Evolutionary conservation across 2,113 vertebrate genomes (phyloP).

Genomic region (zebrafish (Danio rerio)): GRCz12tu NC_133188.1:35249501-35250000

Average conservation of each 20-base stretch:
- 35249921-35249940: neutral
- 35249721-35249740: neutral
- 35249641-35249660: neutral
- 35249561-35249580: neutral
- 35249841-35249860: neutral
- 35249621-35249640: neutral
- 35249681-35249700: neutral
- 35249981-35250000: too few relatives aligned
- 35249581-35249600: neutral
- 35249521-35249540: neutral
- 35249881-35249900: neutral
- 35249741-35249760: neutral
- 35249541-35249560: neutral
- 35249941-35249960: too few relatives aligned
- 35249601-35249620: neutral
- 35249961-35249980: neutral
- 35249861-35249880: neutral
- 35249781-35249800: neutral
- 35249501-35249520: too few relatives aligned
- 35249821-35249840: neutral
- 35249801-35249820: neutral
- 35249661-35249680: neutral
- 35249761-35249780: neutral
- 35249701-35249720: neutral
- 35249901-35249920: neutral